Evolutionary conservation across 2,113 vertebrate species (phyloP), one percentile per base, ranked within the genome.

Genomic region (Pterophyllum scalare): DNA sequence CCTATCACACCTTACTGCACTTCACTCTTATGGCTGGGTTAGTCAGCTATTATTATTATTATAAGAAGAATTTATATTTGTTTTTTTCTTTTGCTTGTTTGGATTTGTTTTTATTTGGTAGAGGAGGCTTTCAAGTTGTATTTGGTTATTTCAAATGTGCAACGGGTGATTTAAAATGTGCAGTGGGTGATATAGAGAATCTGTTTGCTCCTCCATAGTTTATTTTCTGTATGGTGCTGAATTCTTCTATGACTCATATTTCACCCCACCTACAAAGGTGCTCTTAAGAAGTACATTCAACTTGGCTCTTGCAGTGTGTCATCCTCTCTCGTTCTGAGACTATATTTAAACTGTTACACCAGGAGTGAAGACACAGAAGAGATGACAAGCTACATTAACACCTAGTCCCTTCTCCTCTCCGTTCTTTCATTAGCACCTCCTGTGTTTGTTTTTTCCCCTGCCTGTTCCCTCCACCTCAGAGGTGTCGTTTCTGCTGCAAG

Each of bases 401-500:
- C 90, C 87, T 85, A 35, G 64, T 88, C 56, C 87, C 82, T 65
- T 64, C 84, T 83, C 75, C 67, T 77, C 54, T 90, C 70, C 62
- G 81, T 81, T 81, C 84, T 59, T 89, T 88, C 82, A 92, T 92
- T 94, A 90, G 75, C 90, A 84, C 92, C 77, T 87, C 60, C 79
- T 78, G 83, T 85, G 33, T 92, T 91, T 91, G 54, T 84, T 8
- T 81, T 78, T 67, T 79, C 90, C 83, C 85, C 60, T 59, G 33
- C 76, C 79, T 81, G 58, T 76, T 91, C 83, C 84, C 80, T 91
- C 67, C 56, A 54, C 88, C 88, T 86, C 65, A 52, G 70, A 89
- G 87, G 90, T 93, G 91, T 91, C 89, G 88, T 89, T 85, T 57
- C n/a, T 84, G 76, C 80, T 46, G 40, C 82, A 90, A 91, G 89